Base-by-base conservation (phyloP, 2,113 vertebrate genomes). In the Trogon melanurus region DNA sequence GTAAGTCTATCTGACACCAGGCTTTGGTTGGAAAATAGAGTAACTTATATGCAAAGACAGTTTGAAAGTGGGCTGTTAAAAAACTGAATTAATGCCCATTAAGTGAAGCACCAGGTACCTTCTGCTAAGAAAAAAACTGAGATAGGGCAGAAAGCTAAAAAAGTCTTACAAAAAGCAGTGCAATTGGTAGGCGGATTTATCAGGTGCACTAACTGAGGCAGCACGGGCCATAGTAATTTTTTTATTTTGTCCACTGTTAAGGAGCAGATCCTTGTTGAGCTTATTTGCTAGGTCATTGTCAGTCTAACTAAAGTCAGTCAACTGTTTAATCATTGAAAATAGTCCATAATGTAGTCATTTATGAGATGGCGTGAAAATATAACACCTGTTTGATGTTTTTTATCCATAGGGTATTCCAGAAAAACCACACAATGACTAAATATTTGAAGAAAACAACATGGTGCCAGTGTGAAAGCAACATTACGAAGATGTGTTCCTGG, bases 351-450 rank as follows among this genome's bases (percentile, higher is more conserved):
- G 26, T 80, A 47, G 50, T 71, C 23, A 51, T 26, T 84, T 86
- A 58, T 14, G n/a, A 92, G 47, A 16, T 58, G 29, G 10, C 22
- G 73, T 82, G 83, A 78, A 90, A 88, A 41, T 70, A 34, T 76
- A 88, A 79, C 14, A 1, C 20, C 26, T 76, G 25, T 64, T 71
- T 85, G 16, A 16, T 93, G 30, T 44, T 30, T 64, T 83, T 93
- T 82, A 34, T 88, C 73, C 41, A n/a, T 70, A 99, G 99, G 99
- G 98, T 47, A 98, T 98, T 47, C 97, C 98, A 3, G 99, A 99
- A 92, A 99, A 99, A 95, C 98, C 98, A 44, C 99, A 99, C 93
- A 99, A 97, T 58, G 99, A 99, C 88, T 99, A 98, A 98, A 18
- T 34, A 72, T 47, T 65, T 18, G 41, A 54, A 73, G 93, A 92